These are phyloP conservation scores for Rutilus rutilus DNA, from an alignment of 2,113 vertebrate genomes.

Conservation along the genomic window DNA sequence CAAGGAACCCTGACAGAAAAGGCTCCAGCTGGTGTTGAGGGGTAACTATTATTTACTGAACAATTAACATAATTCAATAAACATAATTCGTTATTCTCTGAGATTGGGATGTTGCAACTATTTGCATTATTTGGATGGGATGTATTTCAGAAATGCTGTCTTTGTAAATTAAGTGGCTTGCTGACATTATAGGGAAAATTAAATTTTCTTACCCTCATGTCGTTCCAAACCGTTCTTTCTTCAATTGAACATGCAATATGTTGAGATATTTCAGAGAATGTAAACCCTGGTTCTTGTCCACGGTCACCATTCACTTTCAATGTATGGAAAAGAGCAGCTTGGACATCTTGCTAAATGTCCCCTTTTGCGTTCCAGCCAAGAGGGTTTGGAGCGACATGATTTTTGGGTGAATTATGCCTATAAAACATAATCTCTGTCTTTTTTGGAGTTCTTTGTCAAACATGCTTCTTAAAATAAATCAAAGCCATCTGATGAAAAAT, in stretches of 20 bases:
- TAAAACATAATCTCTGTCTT: neutral
- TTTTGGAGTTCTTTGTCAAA: neutral
- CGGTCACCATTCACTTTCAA: neutral
- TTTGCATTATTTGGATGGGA: neutral
- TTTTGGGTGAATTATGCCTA: neutral
- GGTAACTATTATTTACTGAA: constrained; percentile 67
- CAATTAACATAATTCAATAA: neutral
- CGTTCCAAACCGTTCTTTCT: neutral
- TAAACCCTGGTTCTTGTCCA: too few species aligned
- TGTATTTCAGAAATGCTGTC: neutral
- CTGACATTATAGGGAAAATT: neutral
- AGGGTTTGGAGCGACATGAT: neutral
- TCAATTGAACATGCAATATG: too few species aligned
- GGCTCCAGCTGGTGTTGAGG: constrained; percentile 64
- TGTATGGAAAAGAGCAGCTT: constrained; percentile 3
- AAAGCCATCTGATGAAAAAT: constrained; percentile 13
- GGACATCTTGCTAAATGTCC: neutral
- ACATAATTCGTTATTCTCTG: neutral
- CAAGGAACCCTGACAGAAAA: constrained; percentile 72
- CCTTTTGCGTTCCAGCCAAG: neutral
- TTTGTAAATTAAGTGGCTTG: neutral
- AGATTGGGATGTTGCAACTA: neutral
- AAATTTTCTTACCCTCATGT: neutral
- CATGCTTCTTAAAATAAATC: neutral
- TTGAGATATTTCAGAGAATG: too few species aligned